Conservation (phyloP, 2,113 vertebrate species). For the Dipodomys ordii region DNA sequence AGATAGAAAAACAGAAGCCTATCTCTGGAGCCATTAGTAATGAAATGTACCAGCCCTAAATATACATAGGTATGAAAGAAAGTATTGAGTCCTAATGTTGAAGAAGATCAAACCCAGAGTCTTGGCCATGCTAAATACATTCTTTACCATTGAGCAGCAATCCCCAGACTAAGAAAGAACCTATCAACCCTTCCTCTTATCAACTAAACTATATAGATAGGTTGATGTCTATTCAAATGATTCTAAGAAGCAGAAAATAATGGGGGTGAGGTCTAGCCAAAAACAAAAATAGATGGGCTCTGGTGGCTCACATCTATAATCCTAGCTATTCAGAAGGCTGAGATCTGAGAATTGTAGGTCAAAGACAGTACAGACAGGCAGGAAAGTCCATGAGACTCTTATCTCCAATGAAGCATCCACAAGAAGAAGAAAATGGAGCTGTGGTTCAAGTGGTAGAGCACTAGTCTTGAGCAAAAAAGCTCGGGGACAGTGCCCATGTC, state of each 20-base stretch:
- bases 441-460: too few relatives aligned
- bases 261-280: background rate
- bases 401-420: too few relatives aligned
- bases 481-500: too few relatives aligned
- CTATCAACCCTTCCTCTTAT: background rate
- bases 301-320: too few relatives aligned
- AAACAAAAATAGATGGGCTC: background rate
- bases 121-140: background rate
- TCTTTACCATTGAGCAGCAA: background rate
- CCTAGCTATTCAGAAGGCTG: too few relatives aligned
- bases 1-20: background rate
- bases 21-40: background rate
- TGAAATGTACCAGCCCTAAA: constrained; percentile 12
- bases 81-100: background rate
- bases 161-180: background rate
- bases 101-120: background rate
- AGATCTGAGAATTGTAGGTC: too few relatives aligned
- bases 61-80: background rate
- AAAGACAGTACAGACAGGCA: too few relatives aligned
- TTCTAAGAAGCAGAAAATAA: background rate
- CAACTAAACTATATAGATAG: background rate
- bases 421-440: too few relatives aligned
- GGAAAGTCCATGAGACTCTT: too few relatives aligned
- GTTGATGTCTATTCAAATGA: background rate
- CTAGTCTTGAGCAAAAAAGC: too few relatives aligned